Base-by-base conservation (phyloP, 1,140 invertebrate species). In the Meloidogyne hapla region DNA sequence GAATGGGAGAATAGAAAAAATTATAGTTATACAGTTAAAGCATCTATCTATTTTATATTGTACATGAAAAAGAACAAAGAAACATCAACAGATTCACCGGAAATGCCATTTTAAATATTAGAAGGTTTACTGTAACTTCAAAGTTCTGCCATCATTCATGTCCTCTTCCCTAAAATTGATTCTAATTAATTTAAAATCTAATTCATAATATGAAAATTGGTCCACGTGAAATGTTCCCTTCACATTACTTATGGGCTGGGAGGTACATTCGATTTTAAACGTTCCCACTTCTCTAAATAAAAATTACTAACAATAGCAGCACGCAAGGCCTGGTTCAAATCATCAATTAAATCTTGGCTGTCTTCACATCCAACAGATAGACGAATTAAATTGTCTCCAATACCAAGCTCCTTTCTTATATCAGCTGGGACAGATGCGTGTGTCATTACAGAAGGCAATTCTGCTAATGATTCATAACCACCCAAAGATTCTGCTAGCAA, bases 321-420 rank as follows among this genome's bases (percentile, higher is more conserved):
- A 71, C 25, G 13, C 61, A 78, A 66, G 28, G 77, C 77, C n/a
- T 70, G 63, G 75, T 93, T 91, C 6, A 98, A 84, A 89, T 98
- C 96, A n/a, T 89, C 88, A 33, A 97, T 91, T 13, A 98, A 89
- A 90, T 98, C 95, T 48, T 92, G 90, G 10, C 90, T 89, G 80
- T 93, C 91, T 89, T 98, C 96, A 9, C 98, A 88, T 3, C 96
- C 95, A 56, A 98, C 92, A 0, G 95, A 97, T 8, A 98, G 87
- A 75, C 96, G 90, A 75, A 99, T 91, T 1, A 98, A 89, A 45
- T 91, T 91, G 85, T 97, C 93, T 0, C 91, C 91, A 64, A 98
- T 96, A 6, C 94, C 94, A 8, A 98, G 89, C 45, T 89, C 85
- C 28, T 86, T 89, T 82, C 94, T 89, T 75, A 92, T 90, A 23